Conservation (phyloP, 2,113 vertebrate species). For the Plotosus lineatus region DNA sequence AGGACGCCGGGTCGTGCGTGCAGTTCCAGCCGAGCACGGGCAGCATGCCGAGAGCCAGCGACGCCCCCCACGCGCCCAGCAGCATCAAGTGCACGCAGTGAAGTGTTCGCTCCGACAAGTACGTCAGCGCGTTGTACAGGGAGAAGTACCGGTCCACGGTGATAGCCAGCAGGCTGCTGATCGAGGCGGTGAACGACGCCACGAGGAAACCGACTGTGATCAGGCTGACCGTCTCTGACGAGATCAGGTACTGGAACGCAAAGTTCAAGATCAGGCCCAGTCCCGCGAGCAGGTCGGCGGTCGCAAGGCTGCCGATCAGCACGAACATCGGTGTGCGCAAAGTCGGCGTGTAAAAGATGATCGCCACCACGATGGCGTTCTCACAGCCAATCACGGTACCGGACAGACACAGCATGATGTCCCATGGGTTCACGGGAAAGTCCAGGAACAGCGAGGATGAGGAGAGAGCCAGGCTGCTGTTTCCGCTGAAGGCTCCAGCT, state of each 20-base stretch:
- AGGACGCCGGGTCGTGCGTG: conserved; percentile 77
- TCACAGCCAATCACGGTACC: conserved; percentile 95
- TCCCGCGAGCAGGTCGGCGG: conserved; percentile 91
- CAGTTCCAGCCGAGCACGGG: conserved; percentile 98
- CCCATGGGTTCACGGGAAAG: conserved; percentile 89
- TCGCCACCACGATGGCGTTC: conserved; percentile 93
- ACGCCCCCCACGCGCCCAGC: conserved; percentile 86
- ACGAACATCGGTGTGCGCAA: conserved; percentile 94
- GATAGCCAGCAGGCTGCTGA: conserved; percentile 94
- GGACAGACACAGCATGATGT: conserved; percentile 93
- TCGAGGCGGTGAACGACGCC: conserved; percentile 92
- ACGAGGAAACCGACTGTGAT: conserved; percentile 95
- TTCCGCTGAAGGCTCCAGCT: conserved; percentile 57
- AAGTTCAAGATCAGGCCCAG: conserved; percentile 96
- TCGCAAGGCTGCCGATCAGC: conserved; percentile 93
- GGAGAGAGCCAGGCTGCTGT: conserved; percentile 76
- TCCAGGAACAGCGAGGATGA: conserved; percentile 59
- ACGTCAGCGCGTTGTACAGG: conserved; percentile 94
- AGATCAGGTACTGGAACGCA: conserved; percentile 91
- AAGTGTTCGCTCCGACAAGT: conserved; percentile 91
- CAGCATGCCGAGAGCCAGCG: conserved; percentile 85
- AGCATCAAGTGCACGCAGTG: conserved; percentile 90
- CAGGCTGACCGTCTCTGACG: conserved; percentile 90
- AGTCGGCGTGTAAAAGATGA: conserved; percentile 91
- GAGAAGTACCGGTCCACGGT: conserved; percentile 97